phyloP scores from a whole-genome alignment of 2,888 invertebrate species.

The Drepanosiphum platanoidis region DNA sequence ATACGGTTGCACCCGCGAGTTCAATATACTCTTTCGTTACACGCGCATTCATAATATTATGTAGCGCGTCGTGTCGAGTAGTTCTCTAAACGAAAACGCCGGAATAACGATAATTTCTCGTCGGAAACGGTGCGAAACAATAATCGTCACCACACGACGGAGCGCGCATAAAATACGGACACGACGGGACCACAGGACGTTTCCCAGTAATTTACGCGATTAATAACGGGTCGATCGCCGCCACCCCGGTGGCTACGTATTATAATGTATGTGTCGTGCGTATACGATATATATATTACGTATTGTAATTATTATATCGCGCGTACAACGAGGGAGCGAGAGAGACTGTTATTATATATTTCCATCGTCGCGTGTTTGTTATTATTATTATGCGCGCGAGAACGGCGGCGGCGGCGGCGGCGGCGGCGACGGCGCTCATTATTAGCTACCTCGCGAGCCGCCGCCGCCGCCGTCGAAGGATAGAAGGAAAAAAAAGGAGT shows the following conservation, averaged over 20 bases:
- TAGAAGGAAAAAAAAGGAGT: not conserved
- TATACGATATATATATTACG: not conserved
- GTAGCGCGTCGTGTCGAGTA: no score
- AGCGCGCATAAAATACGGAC: no score
- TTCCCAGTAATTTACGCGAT: conserved; percentile 17
- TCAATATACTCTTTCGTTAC: no score
- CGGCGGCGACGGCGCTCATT: conserved; percentile 31
- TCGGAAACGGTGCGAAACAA: no score
- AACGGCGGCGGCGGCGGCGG: not conserved
- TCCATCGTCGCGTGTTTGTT: conserved; percentile 29
- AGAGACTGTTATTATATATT: conserved; percentile 1
- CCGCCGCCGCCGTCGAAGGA: not conserved
- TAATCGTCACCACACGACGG: no score
- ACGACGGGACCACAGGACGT: no score
- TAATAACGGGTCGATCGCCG: not conserved
- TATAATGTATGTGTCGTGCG: not conserved
- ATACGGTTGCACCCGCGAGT: no score
- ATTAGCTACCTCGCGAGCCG: conserved; percentile 9
- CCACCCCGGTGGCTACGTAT: not conserved
- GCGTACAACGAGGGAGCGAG: not conserved
- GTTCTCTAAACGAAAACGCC: no score
- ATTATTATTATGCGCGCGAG: conserved; percentile 5
- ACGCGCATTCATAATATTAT: no score
- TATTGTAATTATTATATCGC: conserved; percentile 32
- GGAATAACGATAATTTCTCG: no score